Conservation (phyloP, 2,113 vertebrate species). For the Oncorhynchus clarkii region DNA sequence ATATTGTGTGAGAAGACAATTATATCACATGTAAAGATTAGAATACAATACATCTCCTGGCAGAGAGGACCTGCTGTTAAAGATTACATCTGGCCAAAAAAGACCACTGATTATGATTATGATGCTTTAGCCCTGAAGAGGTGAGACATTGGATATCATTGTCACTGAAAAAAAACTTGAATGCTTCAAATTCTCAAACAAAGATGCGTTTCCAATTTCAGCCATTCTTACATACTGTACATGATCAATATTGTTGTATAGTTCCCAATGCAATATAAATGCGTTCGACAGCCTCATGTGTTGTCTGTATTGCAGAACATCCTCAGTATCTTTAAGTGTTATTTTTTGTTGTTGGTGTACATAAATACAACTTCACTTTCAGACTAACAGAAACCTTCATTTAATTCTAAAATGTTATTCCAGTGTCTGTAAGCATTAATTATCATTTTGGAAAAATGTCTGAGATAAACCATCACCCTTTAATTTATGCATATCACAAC, state of each 20-base stretch:
- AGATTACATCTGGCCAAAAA: neutral
- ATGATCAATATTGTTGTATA: too few relatives aligned
- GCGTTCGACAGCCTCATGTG: neutral
- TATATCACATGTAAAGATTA: conserved; percentile 55
- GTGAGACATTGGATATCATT: conserved; percentile 10
- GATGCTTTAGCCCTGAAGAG: neutral
- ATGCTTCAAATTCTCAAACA: neutral
- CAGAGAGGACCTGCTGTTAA: conserved; percentile 36
- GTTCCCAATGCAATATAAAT: too few relatives aligned
- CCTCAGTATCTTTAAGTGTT: neutral
- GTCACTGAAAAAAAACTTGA: neutral
- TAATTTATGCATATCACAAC: conserved; percentile 37
- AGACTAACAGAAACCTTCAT: neutral
- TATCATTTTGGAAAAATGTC: conserved; percentile 17
- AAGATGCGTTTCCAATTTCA: neutral
- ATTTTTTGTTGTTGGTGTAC: neutral
- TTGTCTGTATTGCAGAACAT: too few relatives aligned
- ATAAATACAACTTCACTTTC: neutral
- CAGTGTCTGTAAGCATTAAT: conserved; percentile 23
- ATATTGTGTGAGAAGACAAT: conserved; percentile 48
- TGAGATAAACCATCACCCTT: neutral
- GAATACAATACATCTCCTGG: conserved; percentile 49
- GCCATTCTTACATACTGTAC: neutral
- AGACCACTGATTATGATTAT: neutral
- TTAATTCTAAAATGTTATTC: conserved; percentile 28